phyloP scores from a whole-genome alignment of 2,797 vertebrate genomes.

The Anas capensis region DNA sequence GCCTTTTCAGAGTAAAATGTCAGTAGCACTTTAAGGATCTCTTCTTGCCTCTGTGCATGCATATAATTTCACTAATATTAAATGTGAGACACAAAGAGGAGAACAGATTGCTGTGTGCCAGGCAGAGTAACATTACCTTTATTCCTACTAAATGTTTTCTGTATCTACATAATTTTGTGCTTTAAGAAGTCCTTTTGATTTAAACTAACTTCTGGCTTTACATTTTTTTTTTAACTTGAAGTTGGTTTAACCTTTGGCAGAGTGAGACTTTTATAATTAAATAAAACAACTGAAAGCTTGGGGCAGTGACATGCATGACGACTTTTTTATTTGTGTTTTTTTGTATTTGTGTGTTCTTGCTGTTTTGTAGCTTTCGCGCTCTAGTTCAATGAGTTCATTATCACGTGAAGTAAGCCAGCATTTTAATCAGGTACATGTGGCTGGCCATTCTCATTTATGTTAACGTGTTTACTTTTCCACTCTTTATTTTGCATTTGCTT shows the following conservation, averaged over 20 bases:
- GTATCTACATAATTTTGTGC: slow-evolving; percentile 48
- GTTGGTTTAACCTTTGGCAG: slow-evolving; percentile 7
- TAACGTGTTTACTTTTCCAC: not conserved
- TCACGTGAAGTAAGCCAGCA: slow-evolving; percentile 98
- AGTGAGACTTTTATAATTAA: not conserved
- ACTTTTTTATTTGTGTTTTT: slow-evolving; percentile 79
- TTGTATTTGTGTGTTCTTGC: slow-evolving; percentile 83
- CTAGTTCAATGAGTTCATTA: slow-evolving; percentile 99
- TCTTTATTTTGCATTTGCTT: slow-evolving; percentile 31
- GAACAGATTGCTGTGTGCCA: not conserved
- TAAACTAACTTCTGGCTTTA: slow-evolving; percentile 60
- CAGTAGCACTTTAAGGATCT: not conserved
- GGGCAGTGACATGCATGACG: slow-evolving; percentile 82
- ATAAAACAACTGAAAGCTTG: slow-evolving; percentile 53
- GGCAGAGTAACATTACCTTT: slow-evolving; percentile 61
- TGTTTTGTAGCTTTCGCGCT: slow-evolving; percentile 95
- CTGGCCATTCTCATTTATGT: slow-evolving; percentile 76
- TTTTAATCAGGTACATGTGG: slow-evolving; percentile 94
- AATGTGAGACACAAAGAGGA: not conserved
- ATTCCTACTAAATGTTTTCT: slow-evolving; percentile 48
- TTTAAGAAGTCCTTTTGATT: slow-evolving; percentile 23
- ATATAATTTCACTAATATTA: slow-evolving; percentile 36
- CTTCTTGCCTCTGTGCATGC: slow-evolving; percentile 47
- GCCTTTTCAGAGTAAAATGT: not conserved
- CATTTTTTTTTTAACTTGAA: not conserved